These are phyloP conservation scores for Rhabdomys pumilio DNA, from an alignment of 2,797 vertebrate genomes.

Conservation along the genomic window DNA sequence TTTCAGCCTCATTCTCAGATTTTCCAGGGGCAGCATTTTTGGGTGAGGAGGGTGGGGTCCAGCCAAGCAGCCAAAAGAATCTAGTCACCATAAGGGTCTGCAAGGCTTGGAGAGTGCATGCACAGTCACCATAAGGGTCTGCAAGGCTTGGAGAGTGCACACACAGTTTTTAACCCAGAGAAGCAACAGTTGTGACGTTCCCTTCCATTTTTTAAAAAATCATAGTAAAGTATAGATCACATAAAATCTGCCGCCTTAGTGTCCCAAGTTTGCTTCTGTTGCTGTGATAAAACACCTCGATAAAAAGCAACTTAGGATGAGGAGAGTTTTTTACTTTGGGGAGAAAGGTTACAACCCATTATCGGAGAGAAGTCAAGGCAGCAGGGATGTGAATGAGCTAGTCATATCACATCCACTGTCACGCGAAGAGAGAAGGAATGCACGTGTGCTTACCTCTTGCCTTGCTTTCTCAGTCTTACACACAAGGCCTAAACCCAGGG, in stretches of 20 bases:
- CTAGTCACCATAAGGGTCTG: neutral
- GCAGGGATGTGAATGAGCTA: neutral
- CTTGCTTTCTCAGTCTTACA: neutral
- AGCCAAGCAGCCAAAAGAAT: neutral
- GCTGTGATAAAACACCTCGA: neutral
- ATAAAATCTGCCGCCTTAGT: rapidly evolving
- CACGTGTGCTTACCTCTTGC: no score
- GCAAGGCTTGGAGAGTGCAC: neutral
- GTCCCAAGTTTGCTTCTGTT: neutral
- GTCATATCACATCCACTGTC: neutral
- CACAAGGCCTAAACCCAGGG: neutral
- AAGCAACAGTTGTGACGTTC: neutral
- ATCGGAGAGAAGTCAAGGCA: neutral
- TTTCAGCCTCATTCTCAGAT: neutral
- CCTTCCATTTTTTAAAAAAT: neutral
- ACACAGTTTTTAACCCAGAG: neutral
- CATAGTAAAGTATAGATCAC: neutral
- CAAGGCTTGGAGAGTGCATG: neutral
- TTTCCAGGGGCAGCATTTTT: no score
- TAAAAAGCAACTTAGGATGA: neutral
- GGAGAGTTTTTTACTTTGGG: neutral
- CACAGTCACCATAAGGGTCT: neutral
- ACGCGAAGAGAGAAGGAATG: neutral
- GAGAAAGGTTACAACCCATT: neutral
- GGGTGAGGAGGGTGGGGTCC: neutral